Evolutionary conservation across 2,888 invertebrate species (phyloP), one percentile per base, ranked within the genome.

Genomic region (Labia minor): DNA sequence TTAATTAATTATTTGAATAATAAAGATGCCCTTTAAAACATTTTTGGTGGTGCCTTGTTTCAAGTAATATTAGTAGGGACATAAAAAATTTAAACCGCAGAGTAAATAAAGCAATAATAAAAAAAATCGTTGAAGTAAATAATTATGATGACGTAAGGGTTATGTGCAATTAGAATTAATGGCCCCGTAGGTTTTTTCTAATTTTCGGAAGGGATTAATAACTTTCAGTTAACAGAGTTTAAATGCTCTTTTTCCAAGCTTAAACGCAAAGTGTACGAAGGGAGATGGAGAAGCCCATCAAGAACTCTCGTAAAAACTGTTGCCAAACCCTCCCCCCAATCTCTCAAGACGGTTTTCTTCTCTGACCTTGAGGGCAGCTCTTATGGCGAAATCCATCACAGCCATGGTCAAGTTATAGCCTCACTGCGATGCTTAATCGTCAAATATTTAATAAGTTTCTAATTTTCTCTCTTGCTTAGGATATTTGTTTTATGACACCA

Each of bases 361-460:
- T 3, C n/a, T 3, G 49, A 49, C 49, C 49, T 26, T 49, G 49
- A 49, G 16, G 16, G 14, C 49, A 4, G 4, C 49, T 16, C 26
- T 26, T 16, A 49, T 49, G 49, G 16, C 49, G 6, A 16, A 49
- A 49, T 49, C 49, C 49, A 49, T 49, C 49, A 49, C 49, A 16
- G 2, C 49, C 49, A 49, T 14, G n/a, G 49, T 49, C 49, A 16
- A 49, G 49, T 49, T 49, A 49, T 49, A 16, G 49, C 26, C 49
- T 49, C 49, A 8, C n/a, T 49, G 49, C 8, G 16, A 2, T 49
- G 49, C 49, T 14, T 49, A 49, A 49, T 49, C 49, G 4, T 49
- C 49, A 49, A 49, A 49, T 49, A 49, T 49, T 49, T 49, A 49
- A 49, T 49, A 49, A 49, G 49, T 49, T 49, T 49, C 49, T 49